Evolutionary conservation across 2,888 invertebrate species (phyloP).

Genomic region (Didymodactylos carnosus): DNA sequence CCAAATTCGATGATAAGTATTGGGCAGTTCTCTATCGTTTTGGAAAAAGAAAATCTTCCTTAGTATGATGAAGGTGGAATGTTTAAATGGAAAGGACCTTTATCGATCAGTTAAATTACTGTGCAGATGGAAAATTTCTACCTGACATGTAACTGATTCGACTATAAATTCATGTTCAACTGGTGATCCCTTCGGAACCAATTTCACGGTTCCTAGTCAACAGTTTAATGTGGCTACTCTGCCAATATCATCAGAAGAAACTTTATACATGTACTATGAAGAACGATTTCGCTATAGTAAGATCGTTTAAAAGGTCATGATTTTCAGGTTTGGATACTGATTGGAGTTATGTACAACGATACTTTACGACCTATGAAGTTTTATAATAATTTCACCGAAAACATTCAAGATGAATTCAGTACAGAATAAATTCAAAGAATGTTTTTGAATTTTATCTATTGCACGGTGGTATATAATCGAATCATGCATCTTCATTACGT

Average conservation of each 20-base stretch:
- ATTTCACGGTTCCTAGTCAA: not conserved
- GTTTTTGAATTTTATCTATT: too few relatives aligned
- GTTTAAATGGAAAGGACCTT: not conserved
- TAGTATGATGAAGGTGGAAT: not conserved
- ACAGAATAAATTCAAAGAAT: not conserved
- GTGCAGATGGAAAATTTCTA: not conserved
- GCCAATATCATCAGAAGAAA: not conserved
- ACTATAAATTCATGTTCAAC: not conserved
- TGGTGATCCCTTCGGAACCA: not conserved
- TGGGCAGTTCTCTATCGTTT: not conserved
- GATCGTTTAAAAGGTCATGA: not conserved
- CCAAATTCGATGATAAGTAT: not conserved
- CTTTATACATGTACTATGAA: not conserved
- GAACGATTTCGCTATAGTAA: not conserved
- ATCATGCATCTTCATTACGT: too few relatives aligned
- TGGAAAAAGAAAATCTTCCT: not conserved
- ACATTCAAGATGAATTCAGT: not conserved
- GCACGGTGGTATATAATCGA: too few relatives aligned
- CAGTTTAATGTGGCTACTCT: not conserved
- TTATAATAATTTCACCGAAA: not conserved
- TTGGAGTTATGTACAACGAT: not conserved
- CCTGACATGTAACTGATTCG: not conserved
- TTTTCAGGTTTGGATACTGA: not conserved
- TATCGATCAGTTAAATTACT: not conserved
- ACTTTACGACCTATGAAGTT: not conserved